Evolutionary conservation across 2,888 invertebrate genomes (phyloP).

Genomic region (Diplazon laetatorius): DNA sequence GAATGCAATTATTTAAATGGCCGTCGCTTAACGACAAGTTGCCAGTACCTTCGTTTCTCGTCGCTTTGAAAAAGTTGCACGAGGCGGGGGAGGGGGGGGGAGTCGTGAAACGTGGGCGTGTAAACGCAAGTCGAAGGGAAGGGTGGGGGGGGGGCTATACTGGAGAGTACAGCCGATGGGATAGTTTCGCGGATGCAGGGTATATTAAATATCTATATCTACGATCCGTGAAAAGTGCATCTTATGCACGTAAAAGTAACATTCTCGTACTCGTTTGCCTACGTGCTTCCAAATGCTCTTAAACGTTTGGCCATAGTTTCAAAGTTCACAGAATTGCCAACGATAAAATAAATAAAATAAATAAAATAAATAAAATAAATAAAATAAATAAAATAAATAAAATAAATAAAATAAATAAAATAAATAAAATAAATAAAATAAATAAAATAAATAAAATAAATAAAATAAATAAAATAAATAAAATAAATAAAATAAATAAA

Average conservation of each 20-base stretch:
- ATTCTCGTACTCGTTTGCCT: conserved; percentile 19
- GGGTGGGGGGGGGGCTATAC: too few relatives aligned
- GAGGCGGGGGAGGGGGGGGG: too few relatives aligned
- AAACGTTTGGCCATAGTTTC: background rate
- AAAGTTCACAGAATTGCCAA: background rate
- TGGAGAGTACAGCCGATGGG: conserved; percentile 1
- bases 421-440: background rate
- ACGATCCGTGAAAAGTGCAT: conserved; percentile 24
- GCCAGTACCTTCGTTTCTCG: conserved; percentile 30
- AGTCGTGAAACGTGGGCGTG: conserved; percentile 2
- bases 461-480: background rate
- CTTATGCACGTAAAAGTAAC: conserved; percentile 23
- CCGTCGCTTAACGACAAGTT: conserved; percentile 55
- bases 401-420: background rate
- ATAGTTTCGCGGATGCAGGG: conserved; percentile 12
- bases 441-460: background rate
- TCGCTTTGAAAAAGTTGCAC: conserved; percentile 23
- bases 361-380: background rate
- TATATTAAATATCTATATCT: too few relatives aligned
- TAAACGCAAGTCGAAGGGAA: conserved; percentile 19
- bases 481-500: background rate
- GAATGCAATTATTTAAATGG: conserved; percentile 65
- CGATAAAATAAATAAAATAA: background rate
- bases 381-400: background rate
- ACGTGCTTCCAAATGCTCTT: background rate